Evolutionary conservation across 2,113 vertebrate genomes (phyloP).

Genomic region (Oceanodroma tethys): DNA sequence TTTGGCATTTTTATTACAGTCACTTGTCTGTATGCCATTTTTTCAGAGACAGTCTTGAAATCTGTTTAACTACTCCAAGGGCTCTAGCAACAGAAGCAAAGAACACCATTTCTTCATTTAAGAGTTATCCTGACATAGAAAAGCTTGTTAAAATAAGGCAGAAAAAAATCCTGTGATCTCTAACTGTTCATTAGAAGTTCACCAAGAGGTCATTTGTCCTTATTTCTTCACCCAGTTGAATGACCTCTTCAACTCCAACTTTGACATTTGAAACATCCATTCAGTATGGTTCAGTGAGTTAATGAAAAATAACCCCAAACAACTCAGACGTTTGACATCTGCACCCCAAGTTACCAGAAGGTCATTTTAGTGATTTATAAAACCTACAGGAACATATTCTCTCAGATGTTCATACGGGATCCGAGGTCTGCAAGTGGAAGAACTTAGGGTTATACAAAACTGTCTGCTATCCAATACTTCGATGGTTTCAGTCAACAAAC

Average conservation of each 20-base stretch:
- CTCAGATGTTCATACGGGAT: neutral
- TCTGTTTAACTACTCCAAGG: neutral
- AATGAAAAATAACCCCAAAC: slow-evolving; percentile 4
- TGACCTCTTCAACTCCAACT: slow-evolving; percentile 15
- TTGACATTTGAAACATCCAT: neutral
- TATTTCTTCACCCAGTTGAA: neutral
- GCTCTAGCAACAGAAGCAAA: neutral
- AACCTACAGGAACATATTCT: neutral
- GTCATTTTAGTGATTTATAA: neutral
- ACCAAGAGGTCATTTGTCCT: neutral
- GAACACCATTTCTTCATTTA: neutral
- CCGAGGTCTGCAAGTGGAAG: neutral
- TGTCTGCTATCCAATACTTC: neutral
- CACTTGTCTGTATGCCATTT: neutral
- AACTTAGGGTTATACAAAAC: neutral
- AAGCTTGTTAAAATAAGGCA: neutral
- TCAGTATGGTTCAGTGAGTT: neutral
- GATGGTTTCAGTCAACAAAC: neutral
- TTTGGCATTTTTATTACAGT: neutral
- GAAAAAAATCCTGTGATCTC: neutral
- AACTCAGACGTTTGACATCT: neutral
- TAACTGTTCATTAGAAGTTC: neutral
- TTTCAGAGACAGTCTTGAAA: neutral
- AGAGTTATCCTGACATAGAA: neutral
- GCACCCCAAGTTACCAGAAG: neutral